Evolutionary conservation across 2,888 invertebrate genomes (phyloP), one percentile per base, ranked within the genome.

Genomic region (Atethmia centrago): DNA sequence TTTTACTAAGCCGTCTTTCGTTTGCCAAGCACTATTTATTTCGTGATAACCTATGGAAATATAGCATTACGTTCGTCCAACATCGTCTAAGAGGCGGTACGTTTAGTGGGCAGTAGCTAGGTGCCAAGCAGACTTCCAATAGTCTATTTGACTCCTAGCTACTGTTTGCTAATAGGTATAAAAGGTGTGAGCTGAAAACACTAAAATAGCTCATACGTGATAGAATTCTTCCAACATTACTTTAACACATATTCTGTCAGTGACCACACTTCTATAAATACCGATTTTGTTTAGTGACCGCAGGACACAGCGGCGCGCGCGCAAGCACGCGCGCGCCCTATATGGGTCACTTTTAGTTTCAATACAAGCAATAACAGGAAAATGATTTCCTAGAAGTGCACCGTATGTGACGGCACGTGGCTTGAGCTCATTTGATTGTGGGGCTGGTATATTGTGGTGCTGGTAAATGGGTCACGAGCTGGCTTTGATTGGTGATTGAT

Each of bases 281-380:
- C 40, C 19, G 3, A 59, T 31, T 56, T 63, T 66, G 69, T 73
- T 72, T 21, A 42, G 31, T 68, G n/a, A 42, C n/a, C 19, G 42
- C 19, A 31, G 53, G 40, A 2, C 25, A 36, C 21, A 55, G 51
- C 58, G 61, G 51, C 58, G 61, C 59, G 19, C 28, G 47, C 74
- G 56, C 73, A 58, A 21, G 10, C 16, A 45, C 63, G 25, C 72
- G 36, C 36, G 21, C 42, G 42, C 59, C 59, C 36, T 76, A 71
- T 73, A 79, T 67, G 74, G 76, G 58, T 40, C 62, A 82, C 65
- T 78, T 51, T 79, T 70, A 63, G 71, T 72, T 80, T 82, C 74
- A 72, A 47, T 71, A 59, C 66, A 69, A 70, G 28, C 12, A 55
- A 64, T 80, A 79, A 78, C 80, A 87, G 87, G 86, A 85, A 82